Base-by-base conservation (phyloP, 2,113 vertebrate species). In the Chaetodon trifascialis region DNA sequence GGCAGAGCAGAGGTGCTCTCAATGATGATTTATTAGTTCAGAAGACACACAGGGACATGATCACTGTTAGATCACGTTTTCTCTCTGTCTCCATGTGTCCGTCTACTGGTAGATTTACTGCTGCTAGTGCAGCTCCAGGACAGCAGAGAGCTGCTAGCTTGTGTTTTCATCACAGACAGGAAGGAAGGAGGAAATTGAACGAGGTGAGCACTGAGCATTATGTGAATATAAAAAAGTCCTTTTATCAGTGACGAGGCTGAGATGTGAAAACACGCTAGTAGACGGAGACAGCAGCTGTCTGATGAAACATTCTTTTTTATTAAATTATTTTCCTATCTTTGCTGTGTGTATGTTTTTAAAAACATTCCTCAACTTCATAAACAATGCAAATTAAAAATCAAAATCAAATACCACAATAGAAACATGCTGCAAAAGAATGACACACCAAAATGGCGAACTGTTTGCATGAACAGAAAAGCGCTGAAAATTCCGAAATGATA, bases 171-270 rank as follows among this genome's bases (percentile, higher is more conserved):
- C 86, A 88, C 71, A 78, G 85, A 75, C 90, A 91, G 91, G 91
- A 93, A 92, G 89, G 81, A 84, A 88, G 79, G 85, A 92, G 91
- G 91, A 93, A 92, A 93, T 92, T 91, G 85, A 86, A 92, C 34
- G 74, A 92, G 92, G 91, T 91, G 92, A 91, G 81, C 5, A 55
- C 76, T 90, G 88, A 91, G 87, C 71, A 87, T 88, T 83, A 86
- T 89, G 85, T 85, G 82, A 86, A 86, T 85, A 74, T 34, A 66
- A 67, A 80, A 67, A 59, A n/a, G 19, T 46, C 69, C 51, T 80
- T 81, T 76, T 76, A 70, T 86, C 65, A 44, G 30, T 44, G 74
- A 65, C 58, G 65, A 83, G 17, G 21, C 21, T 54, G 38, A 65
- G 65, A 74, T 2, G n/a, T 21, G 65, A 42, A 67, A 52, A 76